Base-by-base conservation (phyloP, 2,113 vertebrate species). In the Cnemophilus loriae region DNA sequence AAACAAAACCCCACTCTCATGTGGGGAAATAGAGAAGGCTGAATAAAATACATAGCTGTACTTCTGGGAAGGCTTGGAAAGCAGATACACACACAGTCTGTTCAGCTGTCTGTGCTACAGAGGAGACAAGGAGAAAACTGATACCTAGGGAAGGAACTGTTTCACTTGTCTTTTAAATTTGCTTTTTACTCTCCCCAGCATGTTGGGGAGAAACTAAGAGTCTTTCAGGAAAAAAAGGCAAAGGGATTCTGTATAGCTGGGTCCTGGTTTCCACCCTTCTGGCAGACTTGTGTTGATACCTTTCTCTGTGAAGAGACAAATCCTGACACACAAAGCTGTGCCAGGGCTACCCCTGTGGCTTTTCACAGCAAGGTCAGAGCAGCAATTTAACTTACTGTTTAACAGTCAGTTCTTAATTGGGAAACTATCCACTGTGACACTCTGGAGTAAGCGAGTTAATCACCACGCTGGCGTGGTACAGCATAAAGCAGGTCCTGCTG, bases 311-410 rank as follows among this genome's bases (percentile, higher is more conserved):
- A 46, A 64, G 78, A 82, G 23, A 70, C 42, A 55, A 92, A 85
- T 21, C 39, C 76, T 60, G 47, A 75, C 39, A 42, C 41, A 46
- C 24, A 56, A 69, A 60, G 64, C 57, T 71, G 65, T n/a, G 16
- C 13, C 35, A 59, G 56, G 39, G 70, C 49, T 76, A 39, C 57
- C 24, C 52, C 56, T 19, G 35, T 79, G 60, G 61, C 57, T 92
- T 93, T 55, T 35, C 74, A 68, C 53, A 82, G 82, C 52, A 75
- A 91, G 69, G 88, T 75, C 85, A 90, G 86, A 86, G 79, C 15
- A 85, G 64, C 79, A 65, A 73, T 80, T 83, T 68, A 80, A 64
- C 44, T 84, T 46, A 13, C 33, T 57, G 63, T 65, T 90, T 84
- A 92, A 80, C 55, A 73, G 49, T 59, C 86, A 56, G 83, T 14